A percentile compares a stretch with the other conserved stretches of the same genome.
Conservation (phyloP, 2,888 invertebrate species). For the Podotricha telesiphe region DNA sequence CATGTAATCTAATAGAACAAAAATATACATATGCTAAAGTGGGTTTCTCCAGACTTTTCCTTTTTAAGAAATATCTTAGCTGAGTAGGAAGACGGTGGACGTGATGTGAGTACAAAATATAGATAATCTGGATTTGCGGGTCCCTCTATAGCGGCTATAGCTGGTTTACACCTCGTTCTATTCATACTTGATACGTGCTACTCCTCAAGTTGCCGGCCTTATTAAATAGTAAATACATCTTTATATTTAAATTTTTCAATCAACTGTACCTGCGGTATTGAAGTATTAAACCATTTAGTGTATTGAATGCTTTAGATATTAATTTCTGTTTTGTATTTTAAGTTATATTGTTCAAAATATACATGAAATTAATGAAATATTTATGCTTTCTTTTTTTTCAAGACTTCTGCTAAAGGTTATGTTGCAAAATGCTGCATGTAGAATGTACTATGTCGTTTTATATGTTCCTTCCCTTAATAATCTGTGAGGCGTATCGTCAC, state of each 20-base stretch:
- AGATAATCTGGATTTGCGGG: constrained; percentile 67
- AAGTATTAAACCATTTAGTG: too few species aligned
- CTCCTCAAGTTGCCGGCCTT: constrained; percentile 23
- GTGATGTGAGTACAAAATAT: constrained; percentile 73
- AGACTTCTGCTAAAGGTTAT: too few species aligned
- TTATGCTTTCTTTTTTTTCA: too few species aligned
- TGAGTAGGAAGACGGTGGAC: constrained; percentile 52
- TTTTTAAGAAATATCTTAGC: constrained; percentile 49
- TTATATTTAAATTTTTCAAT: not conserved
- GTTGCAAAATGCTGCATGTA: too few species aligned
- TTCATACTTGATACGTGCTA: constrained; percentile 48
- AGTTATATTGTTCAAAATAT: too few species aligned
- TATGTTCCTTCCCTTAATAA: too few species aligned
- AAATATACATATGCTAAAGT: constrained; percentile 10
- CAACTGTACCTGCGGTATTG: too few species aligned
- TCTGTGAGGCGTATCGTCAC: not conserved
- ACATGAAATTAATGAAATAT: too few species aligned
- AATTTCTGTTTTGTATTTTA: too few species aligned
- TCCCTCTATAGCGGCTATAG: constrained; percentile 55
- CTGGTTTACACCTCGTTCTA: constrained; percentile 57
- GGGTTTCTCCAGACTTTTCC: constrained; percentile 45
- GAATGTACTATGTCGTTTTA: too few species aligned
- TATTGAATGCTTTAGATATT: too few species aligned
- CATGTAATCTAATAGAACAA: constrained; percentile 27
- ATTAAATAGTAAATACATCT: constrained; percentile 15